phyloP scores from a whole-genome alignment of 1,140 invertebrate genomes.

The Leptinotarsa undecemlineata region DNA sequence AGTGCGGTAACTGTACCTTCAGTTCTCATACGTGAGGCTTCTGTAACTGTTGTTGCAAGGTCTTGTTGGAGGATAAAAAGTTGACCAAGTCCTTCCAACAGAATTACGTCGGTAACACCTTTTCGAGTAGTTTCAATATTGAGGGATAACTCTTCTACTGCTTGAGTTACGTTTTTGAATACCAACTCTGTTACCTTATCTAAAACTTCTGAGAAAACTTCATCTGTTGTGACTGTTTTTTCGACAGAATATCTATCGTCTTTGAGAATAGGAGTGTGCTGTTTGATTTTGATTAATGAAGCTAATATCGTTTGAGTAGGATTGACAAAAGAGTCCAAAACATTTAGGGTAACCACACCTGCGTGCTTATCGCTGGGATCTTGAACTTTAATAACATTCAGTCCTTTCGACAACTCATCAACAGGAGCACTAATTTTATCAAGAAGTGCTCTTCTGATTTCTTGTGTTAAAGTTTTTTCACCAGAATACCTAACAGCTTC shows the following conservation, averaged over 20 bases:
- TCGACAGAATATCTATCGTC: conserved; percentile 1
- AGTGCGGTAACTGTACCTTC: conserved; percentile 46
- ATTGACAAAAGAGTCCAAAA: conserved; percentile 57
- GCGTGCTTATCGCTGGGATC: conserved; percentile 37
- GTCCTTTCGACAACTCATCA: conserved; percentile 57
- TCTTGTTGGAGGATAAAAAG: conserved; percentile 51
- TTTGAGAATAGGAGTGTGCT: background rate
- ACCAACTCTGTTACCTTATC: conserved; percentile 52
- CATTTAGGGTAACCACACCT: conserved; percentile 49
- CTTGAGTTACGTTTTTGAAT: conserved; percentile 45
- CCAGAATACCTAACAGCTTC: conserved; percentile 53
- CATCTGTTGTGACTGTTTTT: conserved; percentile 16
- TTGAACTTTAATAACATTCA: conserved; percentile 54
- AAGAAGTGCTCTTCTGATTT: conserved; percentile 58
- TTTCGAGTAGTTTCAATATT: conserved; percentile 51
- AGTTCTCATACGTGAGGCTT: conserved; percentile 40
- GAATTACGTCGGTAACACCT: conserved; percentile 38
- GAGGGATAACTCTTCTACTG: conserved; percentile 47
- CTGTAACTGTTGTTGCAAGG: conserved; percentile 43
- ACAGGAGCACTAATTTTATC: conserved; percentile 59
- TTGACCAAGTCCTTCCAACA: conserved; percentile 49
- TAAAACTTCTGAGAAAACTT: conserved; percentile 53
- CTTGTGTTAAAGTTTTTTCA: conserved; percentile 57
- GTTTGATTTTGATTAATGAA: conserved; percentile 34
- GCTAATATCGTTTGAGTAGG: conserved; percentile 60